Evolutionary conservation across 2,888 invertebrate genomes (phyloP), one percentile per base, ranked within the genome.

Genomic region (Drosophila niveifrons): DNA sequence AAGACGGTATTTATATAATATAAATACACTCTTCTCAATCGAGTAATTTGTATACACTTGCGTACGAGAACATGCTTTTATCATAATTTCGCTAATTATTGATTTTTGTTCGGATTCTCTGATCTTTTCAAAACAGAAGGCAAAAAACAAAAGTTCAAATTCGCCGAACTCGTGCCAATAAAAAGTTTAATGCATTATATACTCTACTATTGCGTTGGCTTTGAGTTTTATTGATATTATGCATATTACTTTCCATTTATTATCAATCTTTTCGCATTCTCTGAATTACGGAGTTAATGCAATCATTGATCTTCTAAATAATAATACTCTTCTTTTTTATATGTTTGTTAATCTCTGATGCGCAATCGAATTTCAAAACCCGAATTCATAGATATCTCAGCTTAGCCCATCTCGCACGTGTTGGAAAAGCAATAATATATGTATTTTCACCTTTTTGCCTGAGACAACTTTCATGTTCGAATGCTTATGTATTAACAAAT

Each of bases 51-150:
- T 34, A 28, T n/a, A 34, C 18, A 34, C n/a, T 3, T 28, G 7
- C 13, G 15, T n/a, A 43, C 8, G 15, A 8, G 15, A 8, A 15
- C 13, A 41, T 15, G 39, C 39, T 41, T 41, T 41, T 43, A 31
- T 44, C 29, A 55, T 13, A 43, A 43, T 31, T 55, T 55, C 17
- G 43, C 43, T 44, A 55, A 29, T 31, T 55, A 43, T 55, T 17
- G 17, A 43, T 4, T 17, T 43, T 43, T 23, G 23, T 4, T 55
- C 31, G 3, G 17, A 18, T 8, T 23, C 36, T 52, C 13, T 52
- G 52, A 23, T 52, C 23, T 52, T 39, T 23, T 2, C n/a, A 28
- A 44, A 43, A 18, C 31, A 55, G 44, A 18, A 55, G 43, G 29
- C 43, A 31, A 18, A 55, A 31, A 23, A 23, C 3, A 23, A 31